A percentile compares a stretch with the other conserved stretches of the same genome.
phyloP scores from a whole-genome alignment of 2,113 vertebrate species.

The Origma solitaria region DNA sequence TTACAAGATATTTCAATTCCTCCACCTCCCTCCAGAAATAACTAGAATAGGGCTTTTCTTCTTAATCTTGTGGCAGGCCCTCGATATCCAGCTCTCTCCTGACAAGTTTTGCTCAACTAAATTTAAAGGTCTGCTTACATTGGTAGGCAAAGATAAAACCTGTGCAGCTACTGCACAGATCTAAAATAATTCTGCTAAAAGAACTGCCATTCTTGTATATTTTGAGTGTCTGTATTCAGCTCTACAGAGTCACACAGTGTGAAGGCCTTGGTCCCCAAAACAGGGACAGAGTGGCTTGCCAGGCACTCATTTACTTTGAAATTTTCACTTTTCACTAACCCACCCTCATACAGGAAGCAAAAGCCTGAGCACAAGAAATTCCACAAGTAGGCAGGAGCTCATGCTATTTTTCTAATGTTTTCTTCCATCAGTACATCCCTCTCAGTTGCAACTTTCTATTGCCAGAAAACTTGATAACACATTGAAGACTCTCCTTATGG shows the following conservation, averaged over 20 bases:
- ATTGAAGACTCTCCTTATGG: background rate
- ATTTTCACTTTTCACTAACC: background rate
- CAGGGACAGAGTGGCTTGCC: too few relatives aligned
- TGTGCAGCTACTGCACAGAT: too few relatives aligned
- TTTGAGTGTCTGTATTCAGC: background rate
- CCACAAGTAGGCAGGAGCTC: background rate
- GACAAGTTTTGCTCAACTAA: background rate
- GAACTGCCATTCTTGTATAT: rapidly evolving
- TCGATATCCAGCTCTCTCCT: background rate
- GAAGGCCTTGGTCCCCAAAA: background rate
- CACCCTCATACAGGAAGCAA: background rate
- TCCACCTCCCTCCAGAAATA: background rate
- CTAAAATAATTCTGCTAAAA: background rate
- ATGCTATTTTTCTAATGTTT: background rate
- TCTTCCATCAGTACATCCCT: background rate
- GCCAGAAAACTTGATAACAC: background rate
- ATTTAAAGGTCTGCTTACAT: background rate
- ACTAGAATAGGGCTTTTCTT: background rate
- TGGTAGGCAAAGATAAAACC: background rate
- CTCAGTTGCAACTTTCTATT: background rate
- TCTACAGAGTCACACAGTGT: background rate
- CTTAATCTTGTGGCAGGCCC: background rate
- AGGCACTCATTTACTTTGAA: background rate
- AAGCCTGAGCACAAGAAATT: background rate
- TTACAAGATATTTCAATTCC: background rate